Percentiles rank a stretch among this genome's conserved stretches.
Conservation (phyloP, 2,888 invertebrate genomes). For the Piscicola geometra region DNA sequence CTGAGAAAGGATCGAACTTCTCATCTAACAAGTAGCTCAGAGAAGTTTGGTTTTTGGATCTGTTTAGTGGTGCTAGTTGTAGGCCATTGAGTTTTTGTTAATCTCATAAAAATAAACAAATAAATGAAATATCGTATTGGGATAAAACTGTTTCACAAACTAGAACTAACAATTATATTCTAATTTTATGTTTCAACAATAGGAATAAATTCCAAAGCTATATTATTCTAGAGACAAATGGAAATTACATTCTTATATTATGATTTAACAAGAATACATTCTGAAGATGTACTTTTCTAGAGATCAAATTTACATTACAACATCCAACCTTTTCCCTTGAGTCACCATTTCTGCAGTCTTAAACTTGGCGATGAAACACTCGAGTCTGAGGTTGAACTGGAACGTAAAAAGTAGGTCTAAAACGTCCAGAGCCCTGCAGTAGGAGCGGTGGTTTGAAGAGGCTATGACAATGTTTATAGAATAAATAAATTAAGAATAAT, state of each 20-base stretch:
- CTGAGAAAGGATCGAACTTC: slow-evolving; percentile 43
- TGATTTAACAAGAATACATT: not conserved
- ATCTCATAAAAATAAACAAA: too few species aligned
- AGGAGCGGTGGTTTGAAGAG: slow-evolving; percentile 6
- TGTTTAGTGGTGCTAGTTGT: too few species aligned
- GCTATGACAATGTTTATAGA: too few species aligned
- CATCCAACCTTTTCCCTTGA: slow-evolving; percentile 32
- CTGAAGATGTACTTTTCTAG: too few species aligned
- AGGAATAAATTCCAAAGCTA: not conserved
- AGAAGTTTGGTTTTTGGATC: slow-evolving; percentile 39
- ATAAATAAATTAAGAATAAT: too few species aligned
- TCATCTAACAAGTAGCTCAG: slow-evolving; percentile 42
- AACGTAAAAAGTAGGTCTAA: slow-evolving; percentile 54
- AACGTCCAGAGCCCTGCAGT: slow-evolving; percentile 53
- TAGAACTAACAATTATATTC: too few species aligned
- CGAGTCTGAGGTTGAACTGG: slow-evolving; percentile 54
- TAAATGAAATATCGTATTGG: too few species aligned
- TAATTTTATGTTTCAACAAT: not conserved
- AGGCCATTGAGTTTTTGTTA: too few species aligned
- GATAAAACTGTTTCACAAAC: too few species aligned
- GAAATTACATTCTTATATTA: not conserved
- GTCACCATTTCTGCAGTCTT: slow-evolving; percentile 44
- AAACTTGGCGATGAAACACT: slow-evolving; percentile 47
- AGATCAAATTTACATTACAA: too few species aligned
- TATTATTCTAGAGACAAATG: not conserved